Evolutionary conservation across 2,888 invertebrate genomes (phyloP), one percentile per base, ranked within the genome.

Genomic region (Itoplectis maculator): DNA sequence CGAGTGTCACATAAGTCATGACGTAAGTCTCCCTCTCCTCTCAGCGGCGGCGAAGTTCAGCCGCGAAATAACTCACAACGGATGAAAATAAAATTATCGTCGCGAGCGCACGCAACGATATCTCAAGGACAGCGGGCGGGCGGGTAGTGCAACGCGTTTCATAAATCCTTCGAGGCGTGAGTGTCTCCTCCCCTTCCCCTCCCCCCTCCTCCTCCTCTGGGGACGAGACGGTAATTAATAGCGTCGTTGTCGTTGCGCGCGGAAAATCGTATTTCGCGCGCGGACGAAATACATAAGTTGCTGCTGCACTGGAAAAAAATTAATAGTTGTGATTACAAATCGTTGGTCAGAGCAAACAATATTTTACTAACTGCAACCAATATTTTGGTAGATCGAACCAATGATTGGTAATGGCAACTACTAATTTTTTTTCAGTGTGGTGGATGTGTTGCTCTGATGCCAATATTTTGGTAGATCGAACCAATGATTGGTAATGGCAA

Each of bases 201-300:
- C n/a, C n/a, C n/a, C 23, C 23, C 49, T 40, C 23, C 61, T 66
- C 35, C 37, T 29, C 59, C 49, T 76, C 23, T 47, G 74, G 29
- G 42, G 61, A 70, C 56, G 54, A 68, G 68, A 9, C 56, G 47
- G 56, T 78, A 75, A 82, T 82, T 82, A 78, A 82, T 82, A 40
- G 59, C 78, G 20, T 56, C 47, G 65, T 63, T 74, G 29, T 29
- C 29, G 29, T 29, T 29, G 5, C 5, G 49, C 37, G 65, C 74
- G 45, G 82, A 66, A 74, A 78, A 78, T 70, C 73, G 56, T 75
- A 74, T 74, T 74, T 56, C 59, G 70, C 78, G 70, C 78, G 66
- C 49, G 20, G 65, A 65, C 51, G 78, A 74, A 78, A 78, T n/a
- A 82, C 78, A 59, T 56, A 42, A n/a, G n/a, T n/a, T n/a, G n/a